Percentiles rank a stretch among this genome's conserved stretches.
These are phyloP conservation scores for Prionailurus bengalensis DNA, from an alignment of 2,113 vertebrate species.

Conservation along the genomic window DNA sequence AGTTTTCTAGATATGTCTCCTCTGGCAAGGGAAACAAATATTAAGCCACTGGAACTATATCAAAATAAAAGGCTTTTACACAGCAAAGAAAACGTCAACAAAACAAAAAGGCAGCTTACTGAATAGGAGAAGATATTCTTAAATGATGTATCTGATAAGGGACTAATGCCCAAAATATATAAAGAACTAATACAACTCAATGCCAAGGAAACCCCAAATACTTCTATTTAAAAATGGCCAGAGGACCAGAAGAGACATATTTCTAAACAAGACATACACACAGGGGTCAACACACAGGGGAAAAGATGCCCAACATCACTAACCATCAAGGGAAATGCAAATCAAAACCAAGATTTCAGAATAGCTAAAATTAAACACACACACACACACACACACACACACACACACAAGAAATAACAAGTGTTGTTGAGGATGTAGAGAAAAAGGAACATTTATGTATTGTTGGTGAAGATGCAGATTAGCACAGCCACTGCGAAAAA, in stretches of 20 bases:
- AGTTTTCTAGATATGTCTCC: background rate
- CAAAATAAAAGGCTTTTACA: background rate
- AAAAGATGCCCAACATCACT: background rate
- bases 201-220: background rate
- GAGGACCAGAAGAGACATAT: background rate
- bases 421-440: background rate
- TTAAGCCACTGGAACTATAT: background rate
- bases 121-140: background rate
- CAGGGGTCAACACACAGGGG: background rate
- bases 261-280: background rate
- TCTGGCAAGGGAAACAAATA: background rate
- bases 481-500: background rate
- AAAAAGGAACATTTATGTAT: background rate
- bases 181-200: background rate
- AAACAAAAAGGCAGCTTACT: background rate
- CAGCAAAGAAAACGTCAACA: background rate
- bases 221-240: background rate
- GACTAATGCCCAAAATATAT: background rate
- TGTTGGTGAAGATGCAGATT: background rate
- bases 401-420: background rate
- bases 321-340: background rate
- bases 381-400: no score
- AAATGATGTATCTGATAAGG: background rate
- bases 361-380: background rate
- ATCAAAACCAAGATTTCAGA: background rate